Evolutionary conservation across 53 echinoderm and acorn worm genomes (phyloP), one percentile per base, ranked within the genome.

Genomic region (Stichopus horrens): DNA sequence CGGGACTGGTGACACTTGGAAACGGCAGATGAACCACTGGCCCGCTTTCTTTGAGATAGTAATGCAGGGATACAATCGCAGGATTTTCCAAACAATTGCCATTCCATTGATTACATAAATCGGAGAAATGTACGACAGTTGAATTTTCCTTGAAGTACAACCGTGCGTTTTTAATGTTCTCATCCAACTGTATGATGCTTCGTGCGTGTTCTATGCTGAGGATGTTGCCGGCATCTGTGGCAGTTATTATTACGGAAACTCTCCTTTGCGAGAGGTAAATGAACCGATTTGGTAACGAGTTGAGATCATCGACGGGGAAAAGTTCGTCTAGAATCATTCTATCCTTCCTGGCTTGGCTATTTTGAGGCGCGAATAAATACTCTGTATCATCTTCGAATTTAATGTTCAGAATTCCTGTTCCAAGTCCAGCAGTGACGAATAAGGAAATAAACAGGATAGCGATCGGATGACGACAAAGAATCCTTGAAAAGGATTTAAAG

Each of bases 11-110:
- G 10, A 66, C 88, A 60, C 53, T 55, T 13, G 93, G 93, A 8
- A 88, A 88, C 11, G 90, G 85, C 8, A 88, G 18, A 51, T 57
- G 57, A 9, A 93, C 57, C 5, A 23, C 21, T 7, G 21, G 16
- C 9, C 57, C 14, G 5, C 14, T 4, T 9, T 9, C 14, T 20
- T n/a, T 4, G 10, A 56, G 16, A 21, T n/a, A 14, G 21, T 60
- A 23, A 21, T n/a, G 68, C 23, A 90, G 83, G 3, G 83, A 78
- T 68, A 85, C 59, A 4, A 92, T 75, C n/a, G 92, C 85, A 11
- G 93, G 93, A 75, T 96, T 90, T 2, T 52, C 57, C 4, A 92
- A 75, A 65, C 96, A 96, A 7, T 83, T 79, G 6, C 91, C 90
- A 10, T 90, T 89, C 76, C 79, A 86, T 81, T 89, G 89, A 59